These are phyloP conservation scores for Apistogramma diplotaenia DNA, from an alignment of 2,113 vertebrate species.

Conservation along the genomic window DNA sequence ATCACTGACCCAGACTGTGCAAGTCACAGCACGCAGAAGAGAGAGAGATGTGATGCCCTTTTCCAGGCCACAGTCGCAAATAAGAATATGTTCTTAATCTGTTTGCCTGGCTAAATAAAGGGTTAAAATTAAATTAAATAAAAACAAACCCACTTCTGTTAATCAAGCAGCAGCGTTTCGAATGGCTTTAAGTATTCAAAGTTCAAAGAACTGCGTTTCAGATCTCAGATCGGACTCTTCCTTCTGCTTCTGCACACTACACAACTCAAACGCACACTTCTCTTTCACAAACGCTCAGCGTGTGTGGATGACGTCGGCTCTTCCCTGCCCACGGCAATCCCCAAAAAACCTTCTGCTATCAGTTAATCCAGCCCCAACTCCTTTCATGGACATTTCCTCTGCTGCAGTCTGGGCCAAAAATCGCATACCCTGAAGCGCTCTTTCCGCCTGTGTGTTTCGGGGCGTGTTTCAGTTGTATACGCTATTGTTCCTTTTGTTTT, in stretches of 20 bases:
- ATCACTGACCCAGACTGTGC: neutral
- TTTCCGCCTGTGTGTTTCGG: neutral
- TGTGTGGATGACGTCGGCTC: constrained; percentile 8
- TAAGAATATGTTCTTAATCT: too few relatives aligned
- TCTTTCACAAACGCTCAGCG: neutral
- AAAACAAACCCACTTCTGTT: neutral
- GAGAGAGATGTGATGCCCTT: too few relatives aligned
- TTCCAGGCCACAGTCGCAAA: too few relatives aligned
- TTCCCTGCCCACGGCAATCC: neutral
- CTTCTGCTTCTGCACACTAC: neutral
- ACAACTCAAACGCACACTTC: neutral
- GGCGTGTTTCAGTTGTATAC: neutral
- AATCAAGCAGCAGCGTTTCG: neutral
- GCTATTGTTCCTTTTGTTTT: neutral
- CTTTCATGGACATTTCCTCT: constrained; percentile 44
- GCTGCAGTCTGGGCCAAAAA: neutral
- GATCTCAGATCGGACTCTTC: neutral
- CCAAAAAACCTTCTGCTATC: neutral
- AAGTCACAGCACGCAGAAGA: neutral
- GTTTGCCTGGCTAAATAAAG: too few relatives aligned
- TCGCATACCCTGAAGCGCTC: neutral
- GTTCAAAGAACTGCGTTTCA: neutral
- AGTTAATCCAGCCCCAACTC: neutral
- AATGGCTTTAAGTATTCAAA: neutral
- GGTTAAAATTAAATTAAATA: too few relatives aligned